These are phyloP conservation scores for Dreissena rostriformis DNA, from an alignment of 1,140 invertebrate genomes.

Conservation along the genomic window DNA sequence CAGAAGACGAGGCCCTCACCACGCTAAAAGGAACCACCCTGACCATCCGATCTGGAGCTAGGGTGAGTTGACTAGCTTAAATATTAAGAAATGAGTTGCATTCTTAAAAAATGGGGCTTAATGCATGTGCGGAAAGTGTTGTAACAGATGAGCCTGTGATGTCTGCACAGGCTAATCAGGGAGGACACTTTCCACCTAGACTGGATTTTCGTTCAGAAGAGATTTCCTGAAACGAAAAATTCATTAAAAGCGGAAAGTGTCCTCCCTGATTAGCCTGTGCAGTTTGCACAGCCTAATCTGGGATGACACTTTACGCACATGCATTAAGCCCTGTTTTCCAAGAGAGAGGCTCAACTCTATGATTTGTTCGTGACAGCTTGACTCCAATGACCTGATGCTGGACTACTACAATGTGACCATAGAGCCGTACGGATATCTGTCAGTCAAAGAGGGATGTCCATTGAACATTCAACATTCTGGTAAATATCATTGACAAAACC, in stretches of 20 bases:
- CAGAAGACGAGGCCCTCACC: constrained; percentile 61
- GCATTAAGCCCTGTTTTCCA: not conserved
- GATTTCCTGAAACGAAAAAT: too few relatives aligned
- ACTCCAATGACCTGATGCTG: constrained; percentile 69
- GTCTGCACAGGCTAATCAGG: too few relatives aligned
- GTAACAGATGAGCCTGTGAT: too few relatives aligned
- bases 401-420: constrained; percentile 71
- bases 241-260: too few relatives aligned
- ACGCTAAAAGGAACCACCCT: constrained; percentile 65
- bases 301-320: not conserved
- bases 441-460: constrained; percentile 64
- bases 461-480: constrained; percentile 52
- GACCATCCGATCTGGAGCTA: constrained; percentile 69
- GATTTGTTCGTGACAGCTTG: constrained; percentile 52
- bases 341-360: not conserved
- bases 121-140: too few relatives aligned
- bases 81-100: too few relatives aligned
- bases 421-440: constrained; percentile 68
- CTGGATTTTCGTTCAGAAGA: too few relatives aligned
- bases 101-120: too few relatives aligned
- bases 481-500: not conserved
- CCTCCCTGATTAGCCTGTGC: too few relatives aligned
- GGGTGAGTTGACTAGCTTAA: constrained; percentile 10
- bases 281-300: too few relatives aligned
- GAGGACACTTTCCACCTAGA: too few relatives aligned